These are phyloP conservation scores for Tachysurus vachellii DNA, from an alignment of 2,113 vertebrate genomes.

Conservation along the genomic window DNA sequence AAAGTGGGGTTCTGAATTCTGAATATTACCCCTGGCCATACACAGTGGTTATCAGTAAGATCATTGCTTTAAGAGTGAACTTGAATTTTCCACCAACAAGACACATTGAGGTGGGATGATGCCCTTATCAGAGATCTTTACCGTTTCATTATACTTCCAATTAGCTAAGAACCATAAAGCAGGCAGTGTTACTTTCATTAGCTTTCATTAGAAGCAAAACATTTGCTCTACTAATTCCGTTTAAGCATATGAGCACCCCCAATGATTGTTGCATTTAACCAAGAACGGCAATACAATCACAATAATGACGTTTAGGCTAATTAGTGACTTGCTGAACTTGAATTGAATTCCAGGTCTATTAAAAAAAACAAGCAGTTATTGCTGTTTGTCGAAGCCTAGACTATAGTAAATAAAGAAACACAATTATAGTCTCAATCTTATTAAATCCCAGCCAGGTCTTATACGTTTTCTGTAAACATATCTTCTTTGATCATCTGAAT, in stretches of 20 bases:
- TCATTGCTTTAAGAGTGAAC: background rate
- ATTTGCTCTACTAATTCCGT: slow-evolving; percentile 5
- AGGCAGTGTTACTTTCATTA: slow-evolving; percentile 5
- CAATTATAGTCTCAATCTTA: background rate
- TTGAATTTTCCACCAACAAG: background rate
- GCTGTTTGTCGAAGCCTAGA: background rate
- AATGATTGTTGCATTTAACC: slow-evolving; percentile 18
- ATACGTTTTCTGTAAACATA: background rate
- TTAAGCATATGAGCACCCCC: background rate
- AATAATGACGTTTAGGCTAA: slow-evolving; percentile 20
- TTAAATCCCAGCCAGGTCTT: background rate
- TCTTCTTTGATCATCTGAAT: background rate
- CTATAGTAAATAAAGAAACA: background rate
- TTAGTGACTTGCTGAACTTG: slow-evolving; percentile 4
- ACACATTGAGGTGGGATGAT: background rate
- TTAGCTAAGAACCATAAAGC: slow-evolving; percentile 34
- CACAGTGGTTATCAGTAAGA: background rate
- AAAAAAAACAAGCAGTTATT: slow-evolving; percentile 14
- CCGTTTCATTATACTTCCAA: slow-evolving; percentile 44
- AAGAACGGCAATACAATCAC: slow-evolving; percentile 25
- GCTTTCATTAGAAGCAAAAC: slow-evolving; percentile 12
- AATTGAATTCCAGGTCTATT: slow-evolving; percentile 16
- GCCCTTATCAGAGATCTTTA: background rate
- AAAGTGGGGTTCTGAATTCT: background rate
- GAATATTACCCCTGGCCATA: background rate